Evolutionary conservation across 2,797 vertebrate genomes (phyloP), one percentile per base, ranked within the genome.

Genomic region (Labroides dimidiatus): DNA sequence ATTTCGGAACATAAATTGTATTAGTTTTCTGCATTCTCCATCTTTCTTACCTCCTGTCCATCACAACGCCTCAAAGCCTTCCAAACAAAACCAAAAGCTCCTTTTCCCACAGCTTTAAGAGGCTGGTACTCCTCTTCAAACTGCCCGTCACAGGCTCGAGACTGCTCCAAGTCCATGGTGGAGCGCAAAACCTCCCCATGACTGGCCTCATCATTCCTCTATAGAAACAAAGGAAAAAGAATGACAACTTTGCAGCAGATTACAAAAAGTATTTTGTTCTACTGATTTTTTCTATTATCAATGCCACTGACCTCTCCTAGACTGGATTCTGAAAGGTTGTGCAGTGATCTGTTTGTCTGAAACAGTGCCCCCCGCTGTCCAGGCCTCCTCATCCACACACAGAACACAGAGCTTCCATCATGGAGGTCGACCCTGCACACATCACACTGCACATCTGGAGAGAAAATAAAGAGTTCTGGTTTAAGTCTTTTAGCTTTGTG

Each of bases 51-150:
- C 92, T 98, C 96, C 74, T 93, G 89, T 23, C 91, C 86, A 45
- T 94, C 81, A 1, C 79, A 77, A 77, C 93, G 95, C 59, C 91
- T 65, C 64, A 88, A 58, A 10, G 96, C 96, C 12, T 93, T 96
- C 96, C 97, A 99, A 66, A 99, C 97, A 68, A 97, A 97, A 49
- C 97, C 97, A 41, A 98, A 99, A 20, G 97, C 95, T 45, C 97
- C 97, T 64, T 96, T 98, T 49, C 98, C 97, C 30, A 98, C 81
- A 1, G 95, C 94, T 58, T 80, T 90, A 43, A 96, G 54, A 0
- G 95, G 96, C 82, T 83, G 90, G 64, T 99, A 99, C 67, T 96
- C 93, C 51, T 92, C 90, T 42, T 90, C 91, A 48, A 97, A 99
- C 27, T 94, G 91, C 14, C 97, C 97, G 10, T 96, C 95, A 21